phyloP scores from a whole-genome alignment of 1,140 invertebrate species.

The Brachionus manjavacas region DNA sequence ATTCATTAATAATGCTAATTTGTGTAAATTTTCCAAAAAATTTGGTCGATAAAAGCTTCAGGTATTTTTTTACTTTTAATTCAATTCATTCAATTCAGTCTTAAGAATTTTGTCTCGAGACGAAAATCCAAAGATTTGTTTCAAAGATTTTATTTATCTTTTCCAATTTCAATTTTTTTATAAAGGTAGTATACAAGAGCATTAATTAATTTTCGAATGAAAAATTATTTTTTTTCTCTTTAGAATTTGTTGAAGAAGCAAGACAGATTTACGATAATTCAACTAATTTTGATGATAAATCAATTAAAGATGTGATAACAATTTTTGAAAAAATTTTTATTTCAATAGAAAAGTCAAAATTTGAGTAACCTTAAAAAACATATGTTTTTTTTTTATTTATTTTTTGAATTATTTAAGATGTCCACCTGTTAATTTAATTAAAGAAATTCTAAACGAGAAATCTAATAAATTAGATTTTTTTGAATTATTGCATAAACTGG shows the following conservation, averaged over 20 bases:
- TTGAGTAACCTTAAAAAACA: background rate
- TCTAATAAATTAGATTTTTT: background rate
- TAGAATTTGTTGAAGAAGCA: slow-evolving; percentile 9
- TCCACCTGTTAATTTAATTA: background rate
- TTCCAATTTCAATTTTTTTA: slow-evolving; percentile 57
- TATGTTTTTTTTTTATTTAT: no score
- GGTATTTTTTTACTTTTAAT: slow-evolving; percentile 45
- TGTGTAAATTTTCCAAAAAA: slow-evolving; percentile 55
- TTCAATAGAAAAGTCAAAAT: background rate
- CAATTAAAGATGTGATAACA: background rate
- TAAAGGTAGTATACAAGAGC: slow-evolving; percentile 48
- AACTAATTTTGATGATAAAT: background rate
- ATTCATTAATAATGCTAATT: slow-evolving; percentile 52
- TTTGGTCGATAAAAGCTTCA: slow-evolving; percentile 55
- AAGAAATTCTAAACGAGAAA: background rate
- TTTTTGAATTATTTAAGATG: background rate
- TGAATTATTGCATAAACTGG: background rate
- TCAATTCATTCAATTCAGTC: background rate
- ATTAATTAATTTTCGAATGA: no score
- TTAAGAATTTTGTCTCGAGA: background rate
- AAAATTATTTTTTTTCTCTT: background rate
- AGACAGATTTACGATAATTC: background rate
- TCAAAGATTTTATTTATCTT: slow-evolving; percentile 56
- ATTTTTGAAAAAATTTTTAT: background rate
- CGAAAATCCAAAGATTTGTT: slow-evolving; percentile 47